phyloP scores from a whole-genome alignment of 2,888 invertebrate species.

The Parasteatoda lunata region DNA sequence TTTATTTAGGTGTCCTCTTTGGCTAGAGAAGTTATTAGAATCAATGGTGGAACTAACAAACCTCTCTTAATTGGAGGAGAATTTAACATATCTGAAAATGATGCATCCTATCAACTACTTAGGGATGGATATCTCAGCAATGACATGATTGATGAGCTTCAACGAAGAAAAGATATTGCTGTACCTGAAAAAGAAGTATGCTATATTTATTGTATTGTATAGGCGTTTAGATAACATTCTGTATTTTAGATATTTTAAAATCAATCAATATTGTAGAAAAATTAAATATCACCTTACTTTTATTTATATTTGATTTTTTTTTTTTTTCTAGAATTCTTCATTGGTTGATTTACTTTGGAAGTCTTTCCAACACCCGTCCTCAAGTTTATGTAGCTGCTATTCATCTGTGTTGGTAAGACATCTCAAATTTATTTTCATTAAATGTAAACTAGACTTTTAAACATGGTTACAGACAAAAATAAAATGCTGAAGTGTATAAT shows the following conservation, averaged over 20 bases:
- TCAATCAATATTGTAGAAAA: neutral
- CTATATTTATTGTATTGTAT: neutral
- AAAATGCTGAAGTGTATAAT: neutral
- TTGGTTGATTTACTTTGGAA: slow-evolving; percentile 69
- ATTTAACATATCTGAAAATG: slow-evolving; percentile 64
- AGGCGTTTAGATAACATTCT: neutral
- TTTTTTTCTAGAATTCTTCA: slow-evolving; percentile 65
- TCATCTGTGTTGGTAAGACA: slow-evolving; percentile 64
- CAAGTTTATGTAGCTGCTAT: slow-evolving; percentile 68
- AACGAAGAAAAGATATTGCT: slow-evolving; percentile 65
- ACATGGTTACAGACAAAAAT: neutral
- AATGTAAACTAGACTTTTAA: neutral
- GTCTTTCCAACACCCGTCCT: slow-evolving; percentile 69
- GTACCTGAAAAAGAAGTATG: slow-evolving; percentile 68
- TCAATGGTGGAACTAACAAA: slow-evolving; percentile 56
- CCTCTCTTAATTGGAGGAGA: slow-evolving; percentile 69
- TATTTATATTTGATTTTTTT: neutral
- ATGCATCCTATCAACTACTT: slow-evolving; percentile 69
- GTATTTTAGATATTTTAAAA: neutral
- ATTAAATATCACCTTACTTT: neutral
- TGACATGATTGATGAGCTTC: slow-evolving; percentile 70
- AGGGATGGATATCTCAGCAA: slow-evolving; percentile 70
- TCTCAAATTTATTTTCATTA: neutral
- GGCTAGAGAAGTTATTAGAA: slow-evolving; percentile 63
- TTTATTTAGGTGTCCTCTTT: slow-evolving; percentile 64